Base-by-base conservation (phyloP, 2,113 vertebrate genomes). In the Festucalex cinctus region DNA sequence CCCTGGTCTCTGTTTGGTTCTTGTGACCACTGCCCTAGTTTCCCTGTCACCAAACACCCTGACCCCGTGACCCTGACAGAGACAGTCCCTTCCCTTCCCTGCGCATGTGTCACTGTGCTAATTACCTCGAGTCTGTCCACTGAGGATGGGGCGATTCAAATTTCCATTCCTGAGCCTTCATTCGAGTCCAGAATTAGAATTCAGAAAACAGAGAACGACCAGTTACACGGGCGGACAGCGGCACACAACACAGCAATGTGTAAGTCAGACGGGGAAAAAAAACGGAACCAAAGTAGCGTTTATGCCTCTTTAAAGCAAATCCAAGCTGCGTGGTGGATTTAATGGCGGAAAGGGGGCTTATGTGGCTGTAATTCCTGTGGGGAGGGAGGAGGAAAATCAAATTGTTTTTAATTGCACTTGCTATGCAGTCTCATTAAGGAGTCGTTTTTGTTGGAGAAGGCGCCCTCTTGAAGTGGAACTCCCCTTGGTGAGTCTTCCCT, bases 21-120 rank as follows among this genome's bases (percentile, higher is more conserved):
- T 67, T 74, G 77, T 76, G 76, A 65, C 67, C 78, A 65, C 70
- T 80, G 75, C 46, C 80, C 85, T 68, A 85, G 85, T 83, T 89
- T 78, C 79, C 63, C 81, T 79, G 88, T 90, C 84, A 90, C 82
- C 81, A 61, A 89, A 91, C 88, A 91, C 89, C 80, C 60, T 66
- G 76, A 86, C 82, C 73, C 75, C 72, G 72, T 81, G 82, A 75
- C 74, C 84, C 80, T 68, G 67, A 54, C 75, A 70, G 53, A 68
- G 70, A 70, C 66, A 6, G 79, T 35, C 70, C 70, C 9, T 57
- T 63, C 68, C 62, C 75, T 53, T 54, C 56, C 39, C 76, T 71
- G 73, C 69, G 43, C 81, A 85, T 86, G 86, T 87, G 85, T 84
- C 82, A 77, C 80, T 70, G 70, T 68, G 66, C 86, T 85, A 87